These are phyloP conservation scores for Agrotis puta DNA, from an alignment of 2,888 invertebrate species.

Conservation along the genomic window DNA sequence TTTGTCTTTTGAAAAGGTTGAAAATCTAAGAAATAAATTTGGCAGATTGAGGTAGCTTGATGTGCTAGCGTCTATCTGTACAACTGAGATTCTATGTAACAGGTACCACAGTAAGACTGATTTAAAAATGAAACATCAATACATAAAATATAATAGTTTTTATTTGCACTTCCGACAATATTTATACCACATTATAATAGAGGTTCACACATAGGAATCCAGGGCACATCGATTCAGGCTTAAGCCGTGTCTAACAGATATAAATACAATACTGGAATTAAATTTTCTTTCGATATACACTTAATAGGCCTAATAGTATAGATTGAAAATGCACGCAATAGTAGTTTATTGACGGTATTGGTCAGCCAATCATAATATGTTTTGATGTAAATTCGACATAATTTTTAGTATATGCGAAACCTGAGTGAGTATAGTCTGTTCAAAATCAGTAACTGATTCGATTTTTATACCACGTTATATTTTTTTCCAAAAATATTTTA, in stretches of 20 bases:
- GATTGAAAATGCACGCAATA: slow-evolving; percentile 29
- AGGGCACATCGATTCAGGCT: slow-evolving; percentile 58
- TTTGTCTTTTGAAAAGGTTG: no score
- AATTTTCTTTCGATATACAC: slow-evolving; percentile 51
- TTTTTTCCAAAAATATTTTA: no score
- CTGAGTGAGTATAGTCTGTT: no score
- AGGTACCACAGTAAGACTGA: neutral
- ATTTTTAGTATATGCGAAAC: no score
- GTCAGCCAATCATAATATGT: no score
- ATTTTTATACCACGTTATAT: no score
- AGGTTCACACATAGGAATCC: slow-evolving; percentile 77
- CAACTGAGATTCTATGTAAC: no score
- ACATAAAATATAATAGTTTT: slow-evolving; percentile 76
- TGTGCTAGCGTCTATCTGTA: no score
- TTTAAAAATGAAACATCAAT: slow-evolving; percentile 59
- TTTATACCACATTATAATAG: slow-evolving; percentile 68
- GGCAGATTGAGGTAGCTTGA: no score
- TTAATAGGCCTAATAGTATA: slow-evolving; percentile 48
- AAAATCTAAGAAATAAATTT: no score
- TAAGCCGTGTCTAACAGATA: slow-evolving; percentile 52
- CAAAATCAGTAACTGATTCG: no score
- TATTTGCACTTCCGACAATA: slow-evolving; percentile 68
- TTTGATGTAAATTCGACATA: no score
- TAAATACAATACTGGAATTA: slow-evolving; percentile 56
- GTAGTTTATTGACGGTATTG: slow-evolving; percentile 11